Evolutionary conservation across 2,113 vertebrate genomes (phyloP).

Genomic region (Chaenocephalus aceratus): DNA sequence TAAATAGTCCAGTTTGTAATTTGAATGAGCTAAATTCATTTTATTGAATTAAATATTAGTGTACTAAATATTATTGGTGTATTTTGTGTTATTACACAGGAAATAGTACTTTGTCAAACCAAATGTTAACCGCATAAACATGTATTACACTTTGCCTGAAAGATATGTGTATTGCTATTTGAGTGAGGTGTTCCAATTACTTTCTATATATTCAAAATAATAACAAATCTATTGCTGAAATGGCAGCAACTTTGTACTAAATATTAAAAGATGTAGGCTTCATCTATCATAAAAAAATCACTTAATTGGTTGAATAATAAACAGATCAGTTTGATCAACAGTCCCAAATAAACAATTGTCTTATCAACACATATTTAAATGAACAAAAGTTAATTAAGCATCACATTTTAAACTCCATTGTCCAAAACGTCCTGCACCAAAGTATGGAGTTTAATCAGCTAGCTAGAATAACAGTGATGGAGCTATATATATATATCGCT

Average conservation of each 20-base stretch:
- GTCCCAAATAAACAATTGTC: background rate
- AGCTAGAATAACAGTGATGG: background rate
- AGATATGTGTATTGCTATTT: too few species aligned
- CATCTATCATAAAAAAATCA: background rate
- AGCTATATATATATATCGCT: too few species aligned
- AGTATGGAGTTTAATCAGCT: background rate
- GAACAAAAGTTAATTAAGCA: background rate
- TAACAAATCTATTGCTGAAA: too few species aligned
- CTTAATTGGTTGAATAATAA: background rate
- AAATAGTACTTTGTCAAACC: too few species aligned
- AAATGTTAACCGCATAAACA: too few species aligned
- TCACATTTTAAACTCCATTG: background rate
- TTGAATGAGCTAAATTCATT: background rate
- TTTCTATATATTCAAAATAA: too few species aligned
- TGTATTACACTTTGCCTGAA: too few species aligned
- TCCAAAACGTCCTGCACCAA: background rate
- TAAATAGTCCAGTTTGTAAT: background rate
- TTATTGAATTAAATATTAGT: background rate
- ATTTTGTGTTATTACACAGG: background rate
- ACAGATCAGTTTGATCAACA: background rate
- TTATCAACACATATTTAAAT: background rate
- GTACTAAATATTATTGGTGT: background rate
- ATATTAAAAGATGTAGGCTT: too few species aligned
- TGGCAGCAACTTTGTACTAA: too few species aligned
- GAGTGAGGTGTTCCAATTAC: too few species aligned